Evolutionary conservation across 2,113 vertebrate genomes (phyloP), one percentile per base, ranked within the genome.

Genomic region (Neolamprologus cancellatus): DNA sequence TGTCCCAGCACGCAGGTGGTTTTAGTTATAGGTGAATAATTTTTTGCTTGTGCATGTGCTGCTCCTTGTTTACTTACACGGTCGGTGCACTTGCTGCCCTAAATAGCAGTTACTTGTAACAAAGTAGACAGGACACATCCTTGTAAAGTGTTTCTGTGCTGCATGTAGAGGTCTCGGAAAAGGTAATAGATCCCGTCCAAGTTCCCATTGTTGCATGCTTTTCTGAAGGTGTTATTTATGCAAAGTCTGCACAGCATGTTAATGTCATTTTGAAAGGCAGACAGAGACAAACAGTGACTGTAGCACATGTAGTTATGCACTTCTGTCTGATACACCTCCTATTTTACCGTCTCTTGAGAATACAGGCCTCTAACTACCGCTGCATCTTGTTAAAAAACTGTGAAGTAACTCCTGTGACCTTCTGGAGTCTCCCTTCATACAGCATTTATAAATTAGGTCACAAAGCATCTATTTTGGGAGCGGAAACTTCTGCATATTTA

Each of bases 371-470:
- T 80, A 78, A 59, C 88, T 81, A 55, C 30, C n/a, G 8, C 9
- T 20, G 3, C 7, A 48, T 81, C 18, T 41, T 81, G 53, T 82
- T 78, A 23, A 53, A 84, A 87, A 84, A 23, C 25, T 78, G 28
- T 80, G 53, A 82, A 80, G 23, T 74, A 71, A 87, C 83, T 81
- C 23, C 83, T 48, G 74, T 89, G 83, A 91, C 90, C 88, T 87
- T 88, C 74, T 81, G 82, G 86, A 79, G 84, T 81, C 20, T 93
- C 87, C 86, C 82, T 61, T 69, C 57, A 80, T 44, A 54, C 76
- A 78, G 39, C 66, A 53, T 84, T 76, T 80, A 44, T 79, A 54
- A 93, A 95, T 86, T 81, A 84, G 91, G 93, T 91, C 92, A 90
- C 57, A 82, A 71, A 4, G 55, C 34, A 15, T 79, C 87, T 94